Conservation (phyloP, 2,888 invertebrate species). For the Ommatoiulus sabulosus region DNA sequence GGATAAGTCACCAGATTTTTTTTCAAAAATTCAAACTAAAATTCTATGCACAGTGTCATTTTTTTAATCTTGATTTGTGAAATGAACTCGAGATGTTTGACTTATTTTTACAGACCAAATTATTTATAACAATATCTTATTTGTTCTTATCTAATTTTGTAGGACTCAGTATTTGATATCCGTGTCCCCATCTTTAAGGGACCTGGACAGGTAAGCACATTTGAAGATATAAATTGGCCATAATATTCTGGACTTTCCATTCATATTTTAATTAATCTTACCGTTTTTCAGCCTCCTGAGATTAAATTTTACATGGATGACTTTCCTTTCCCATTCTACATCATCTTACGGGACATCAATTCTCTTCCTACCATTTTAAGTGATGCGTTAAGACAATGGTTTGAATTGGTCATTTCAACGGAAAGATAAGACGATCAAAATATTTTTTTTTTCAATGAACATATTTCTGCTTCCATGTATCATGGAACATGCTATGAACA, state of each 20-base stretch:
- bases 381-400: constrained; percentile 98
- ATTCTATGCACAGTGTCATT: no score
- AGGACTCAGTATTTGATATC: constrained; percentile 93
- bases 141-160: constrained; percentile 60
- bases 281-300: constrained; percentile 69
- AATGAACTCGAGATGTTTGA: no score
- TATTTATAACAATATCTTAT: no score
- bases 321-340: constrained; percentile 98
- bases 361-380: constrained; percentile 90
- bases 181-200: constrained; percentile 79
- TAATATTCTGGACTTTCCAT: neutral
- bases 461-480: no score
- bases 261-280: neutral
- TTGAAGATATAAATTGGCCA: neutral
- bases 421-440: constrained; percentile 59
- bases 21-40: no score
- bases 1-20: no score
- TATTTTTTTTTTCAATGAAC: neutral
- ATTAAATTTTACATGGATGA: constrained; percentile 90
- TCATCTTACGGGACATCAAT: constrained; percentile 89
- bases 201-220: constrained; percentile 69
- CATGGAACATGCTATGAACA: no score
- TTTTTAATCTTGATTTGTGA: no score
- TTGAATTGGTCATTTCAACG: constrained; percentile 84
- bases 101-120: no score